These are phyloP conservation scores for Capreolus pygargus DNA, from an alignment of 2,113 vertebrate species.

Conservation along the genomic window DNA sequence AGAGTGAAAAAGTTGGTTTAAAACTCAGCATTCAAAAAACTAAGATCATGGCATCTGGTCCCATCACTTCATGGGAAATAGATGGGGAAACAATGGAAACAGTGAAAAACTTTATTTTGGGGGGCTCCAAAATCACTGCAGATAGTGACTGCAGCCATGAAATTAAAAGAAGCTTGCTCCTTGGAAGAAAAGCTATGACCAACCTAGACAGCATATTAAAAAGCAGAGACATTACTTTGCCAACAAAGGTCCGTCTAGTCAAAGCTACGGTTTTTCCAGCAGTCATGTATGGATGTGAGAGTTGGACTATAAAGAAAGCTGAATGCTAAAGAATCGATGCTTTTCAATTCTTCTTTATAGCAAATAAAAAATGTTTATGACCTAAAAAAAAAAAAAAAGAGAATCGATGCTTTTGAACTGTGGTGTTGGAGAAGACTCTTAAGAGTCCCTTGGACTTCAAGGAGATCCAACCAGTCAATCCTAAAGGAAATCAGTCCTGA, in stretches of 20 bases:
- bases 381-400: background rate
- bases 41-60: background rate
- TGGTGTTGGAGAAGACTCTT: background rate
- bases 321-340: background rate
- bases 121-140: background rate
- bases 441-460: background rate
- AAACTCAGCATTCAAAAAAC: background rate
- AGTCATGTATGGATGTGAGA: background rate
- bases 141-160: background rate
- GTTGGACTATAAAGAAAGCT: background rate
- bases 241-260: background rate
- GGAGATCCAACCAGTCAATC: background rate
- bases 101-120: rapidly evolving
- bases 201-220: background rate
- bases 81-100: background rate
- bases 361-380: no score
- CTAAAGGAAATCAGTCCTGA: background rate
- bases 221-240: background rate
- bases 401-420: background rate
- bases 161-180: background rate
- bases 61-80: background rate
- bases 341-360: background rate
- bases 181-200: background rate
- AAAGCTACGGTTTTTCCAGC: background rate
- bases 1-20: background rate